A percentile compares a stretch with the other conserved stretches of the same genome.
These are phyloP conservation scores for Holcopasites calliopsidis DNA, from an alignment of 1,140 invertebrate genomes.

Conservation along the genomic window DNA sequence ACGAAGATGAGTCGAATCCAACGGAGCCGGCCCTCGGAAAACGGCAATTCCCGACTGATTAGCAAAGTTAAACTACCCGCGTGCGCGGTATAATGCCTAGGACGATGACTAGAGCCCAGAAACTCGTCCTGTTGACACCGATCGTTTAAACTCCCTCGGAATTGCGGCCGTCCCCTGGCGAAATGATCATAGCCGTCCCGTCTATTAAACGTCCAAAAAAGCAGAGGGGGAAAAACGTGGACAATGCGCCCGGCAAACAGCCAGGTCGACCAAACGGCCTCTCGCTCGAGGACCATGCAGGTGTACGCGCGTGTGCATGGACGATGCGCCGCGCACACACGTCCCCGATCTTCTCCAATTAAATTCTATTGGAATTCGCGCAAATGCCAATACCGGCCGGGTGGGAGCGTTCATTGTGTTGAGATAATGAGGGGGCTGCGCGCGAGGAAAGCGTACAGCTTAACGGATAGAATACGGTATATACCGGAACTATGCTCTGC, in stretches of 20 bases:
- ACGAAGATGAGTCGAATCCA: too few relatives aligned
- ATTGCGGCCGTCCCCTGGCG: background rate
- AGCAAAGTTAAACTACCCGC: slow-evolving; percentile 28
- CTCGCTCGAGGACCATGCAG: background rate
- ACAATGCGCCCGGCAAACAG: slow-evolving; percentile 7
- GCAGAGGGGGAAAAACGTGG: background rate
- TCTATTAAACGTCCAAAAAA: background rate
- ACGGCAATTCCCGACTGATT: slow-evolving; percentile 15
- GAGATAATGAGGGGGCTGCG: slow-evolving; percentile 71
- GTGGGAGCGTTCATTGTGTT: slow-evolving; percentile 70
- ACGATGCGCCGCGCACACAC: background rate
- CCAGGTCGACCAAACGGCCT: slow-evolving; percentile 16
- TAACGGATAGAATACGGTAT: slow-evolving; percentile 68
- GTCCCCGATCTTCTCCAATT: slow-evolving; percentile 74
- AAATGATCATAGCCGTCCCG: slow-evolving; percentile 13
- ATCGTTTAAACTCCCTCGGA: background rate
- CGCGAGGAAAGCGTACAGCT: slow-evolving; percentile 64
- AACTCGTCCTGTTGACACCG: slow-evolving; percentile 18
- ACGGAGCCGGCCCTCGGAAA: background rate
- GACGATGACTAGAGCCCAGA: background rate
- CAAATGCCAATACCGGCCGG: slow-evolving; percentile 75
- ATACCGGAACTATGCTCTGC: slow-evolving; percentile 18
- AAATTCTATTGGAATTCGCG: slow-evolving; percentile 77
- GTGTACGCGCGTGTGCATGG: background rate
- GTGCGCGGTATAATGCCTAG: slow-evolving; percentile 7